These are phyloP conservation scores for Ambastaia sidthimunki DNA, from an alignment of 2,797 vertebrate genomes.

Conservation along the genomic window DNA sequence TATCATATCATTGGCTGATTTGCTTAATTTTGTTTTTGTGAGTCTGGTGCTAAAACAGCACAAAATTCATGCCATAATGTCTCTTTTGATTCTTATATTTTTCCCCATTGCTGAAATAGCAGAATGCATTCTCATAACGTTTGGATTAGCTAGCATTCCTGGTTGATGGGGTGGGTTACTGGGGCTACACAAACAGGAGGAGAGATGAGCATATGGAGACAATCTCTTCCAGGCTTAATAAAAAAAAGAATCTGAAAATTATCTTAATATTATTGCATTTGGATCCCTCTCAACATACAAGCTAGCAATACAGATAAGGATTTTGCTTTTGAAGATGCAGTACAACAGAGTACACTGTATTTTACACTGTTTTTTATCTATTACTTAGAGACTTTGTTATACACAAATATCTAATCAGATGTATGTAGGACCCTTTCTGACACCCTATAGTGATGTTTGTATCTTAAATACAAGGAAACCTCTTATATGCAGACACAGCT, in stretches of 20 bases:
- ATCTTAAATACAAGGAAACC: slow-evolving; percentile 27
- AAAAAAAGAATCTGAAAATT: slow-evolving; percentile 33
- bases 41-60: too few relatives aligned
- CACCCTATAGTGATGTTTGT: slow-evolving; percentile 14
- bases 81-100: slow-evolving; percentile 30
- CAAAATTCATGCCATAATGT: not conserved
- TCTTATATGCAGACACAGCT: slow-evolving; percentile 25
- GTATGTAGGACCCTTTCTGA: slow-evolving; percentile 1
- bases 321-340: slow-evolving; percentile 2
- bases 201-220: slow-evolving; percentile 47
- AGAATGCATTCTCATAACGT: slow-evolving; percentile 25
- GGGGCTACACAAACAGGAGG: slow-evolving; percentile 8
- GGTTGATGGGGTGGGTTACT: slow-evolving; percentile 13
- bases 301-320: slow-evolving; percentile 5
- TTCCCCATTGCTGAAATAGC: slow-evolving; percentile 47
- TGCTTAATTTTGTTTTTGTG: too few relatives aligned
- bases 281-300: slow-evolving; percentile 32
- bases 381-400: too few relatives aligned
- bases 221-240: slow-evolving; percentile 40
- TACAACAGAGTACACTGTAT: not conserved
- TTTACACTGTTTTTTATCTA: slow-evolving; percentile 11
- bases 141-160: slow-evolving; percentile 42
- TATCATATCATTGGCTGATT: too few relatives aligned
- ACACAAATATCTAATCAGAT: slow-evolving; percentile 16
- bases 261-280: slow-evolving; percentile 31